These are phyloP conservation scores for Fregetta grallaria DNA, from an alignment of 2,113 vertebrate genomes.

Conservation along the genomic window DNA sequence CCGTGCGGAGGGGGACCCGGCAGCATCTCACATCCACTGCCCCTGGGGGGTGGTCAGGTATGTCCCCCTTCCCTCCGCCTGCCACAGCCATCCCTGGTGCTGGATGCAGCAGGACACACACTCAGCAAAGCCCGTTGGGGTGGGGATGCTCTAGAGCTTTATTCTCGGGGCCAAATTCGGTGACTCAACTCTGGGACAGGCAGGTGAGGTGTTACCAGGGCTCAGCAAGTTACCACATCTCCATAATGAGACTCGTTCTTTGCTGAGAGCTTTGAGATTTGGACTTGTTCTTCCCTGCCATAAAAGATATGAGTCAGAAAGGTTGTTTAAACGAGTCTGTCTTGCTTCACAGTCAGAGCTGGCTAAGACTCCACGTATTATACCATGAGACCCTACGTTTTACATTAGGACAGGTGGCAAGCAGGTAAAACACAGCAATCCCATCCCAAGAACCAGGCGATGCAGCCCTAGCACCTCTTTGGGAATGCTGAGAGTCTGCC, in stretches of 20 bases:
- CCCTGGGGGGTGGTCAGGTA: background rate
- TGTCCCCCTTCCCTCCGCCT: background rate
- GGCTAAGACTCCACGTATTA: background rate
- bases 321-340: background rate
- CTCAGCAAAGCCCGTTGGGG: background rate
- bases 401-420: background rate
- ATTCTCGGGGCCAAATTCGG: background rate
- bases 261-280: background rate
- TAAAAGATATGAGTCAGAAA: fast-evolving
- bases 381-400: too few species aligned
- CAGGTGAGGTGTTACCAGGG: too few species aligned
- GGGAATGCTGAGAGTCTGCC: background rate
- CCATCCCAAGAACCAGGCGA: background rate
- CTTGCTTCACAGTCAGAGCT: background rate
- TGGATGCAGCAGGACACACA: background rate
- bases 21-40: fast-evolving
- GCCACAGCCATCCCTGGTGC: background rate
- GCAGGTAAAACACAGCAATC: background rate
- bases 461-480: background rate
- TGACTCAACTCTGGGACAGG: fast-evolving
- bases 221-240: background rate
- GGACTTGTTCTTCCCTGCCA: too few species aligned
- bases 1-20: fast-evolving
- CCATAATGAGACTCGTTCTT: fast-evolving
- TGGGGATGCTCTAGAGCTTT: background rate